These are phyloP conservation scores for Habroteleia sp. DNA, from an alignment of 2,888 invertebrate species.

Conservation along the genomic window DNA sequence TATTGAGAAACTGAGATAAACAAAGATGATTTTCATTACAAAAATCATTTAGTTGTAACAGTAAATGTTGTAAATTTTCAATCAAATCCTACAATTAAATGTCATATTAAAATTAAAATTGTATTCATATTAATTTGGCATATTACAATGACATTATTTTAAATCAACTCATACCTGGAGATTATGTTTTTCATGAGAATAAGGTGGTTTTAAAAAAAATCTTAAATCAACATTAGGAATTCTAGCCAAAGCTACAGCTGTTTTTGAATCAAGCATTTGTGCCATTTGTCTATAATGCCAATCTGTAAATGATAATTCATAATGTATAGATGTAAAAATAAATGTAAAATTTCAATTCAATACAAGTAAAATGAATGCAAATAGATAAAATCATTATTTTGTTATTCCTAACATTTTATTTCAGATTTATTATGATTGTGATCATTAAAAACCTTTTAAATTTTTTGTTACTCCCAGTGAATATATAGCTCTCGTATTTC, in stretches of 20 bases:
- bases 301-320: constrained; percentile 79
- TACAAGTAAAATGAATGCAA: no score
- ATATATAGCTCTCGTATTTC: constrained; percentile 85
- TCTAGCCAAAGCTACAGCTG: constrained; percentile 90
- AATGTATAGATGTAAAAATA: constrained; percentile 28
- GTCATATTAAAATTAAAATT: no score
- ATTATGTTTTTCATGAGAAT: constrained; percentile 78
- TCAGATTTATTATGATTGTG: no score
- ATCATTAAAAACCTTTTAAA: constrained; percentile 82
- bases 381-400: constrained; percentile 4
- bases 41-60: constrained; percentile 71
- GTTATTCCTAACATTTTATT: no score
- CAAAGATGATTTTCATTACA: constrained; percentile 75
- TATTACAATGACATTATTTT: no score
- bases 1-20: constrained; percentile 75
- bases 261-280: constrained; percentile 89
- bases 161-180: constrained; percentile 81
- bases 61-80: constrained; percentile 72
- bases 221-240: constrained; percentile 86
- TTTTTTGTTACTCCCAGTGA: constrained; percentile 86
- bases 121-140: no score
- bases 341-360: background rate
- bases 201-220: constrained; percentile 88
- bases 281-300: constrained; percentile 88
- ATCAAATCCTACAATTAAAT: constrained; percentile 76